Percentiles rank a stretch among this genome's conserved stretches.
Conservation (phyloP, 64 coral and sea anemone species). For the Orbicella faveolata region DNA sequence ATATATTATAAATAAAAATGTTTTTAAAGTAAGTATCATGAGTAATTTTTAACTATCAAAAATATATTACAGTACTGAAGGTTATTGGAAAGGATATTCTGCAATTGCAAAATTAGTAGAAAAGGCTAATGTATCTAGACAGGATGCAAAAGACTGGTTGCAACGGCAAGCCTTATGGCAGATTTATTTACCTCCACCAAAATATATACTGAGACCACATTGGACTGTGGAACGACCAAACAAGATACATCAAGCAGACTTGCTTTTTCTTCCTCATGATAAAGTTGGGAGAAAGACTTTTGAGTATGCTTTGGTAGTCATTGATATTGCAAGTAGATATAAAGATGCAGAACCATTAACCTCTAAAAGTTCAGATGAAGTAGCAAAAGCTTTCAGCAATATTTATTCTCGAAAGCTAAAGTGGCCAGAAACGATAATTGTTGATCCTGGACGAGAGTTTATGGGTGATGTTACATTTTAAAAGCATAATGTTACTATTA, state of each 20-base stretch:
- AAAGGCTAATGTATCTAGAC: conserved; percentile 20
- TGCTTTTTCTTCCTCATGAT: conserved; percentile 60
- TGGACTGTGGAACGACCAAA: conserved; percentile 47
- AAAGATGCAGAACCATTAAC: conserved; percentile 23
- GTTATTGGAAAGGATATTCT: no score
- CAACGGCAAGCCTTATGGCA: neutral
- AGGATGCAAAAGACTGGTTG: conserved; percentile 42
- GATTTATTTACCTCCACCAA: conserved; percentile 50
- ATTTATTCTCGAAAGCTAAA: no score
- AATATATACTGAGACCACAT: conserved; percentile 56
- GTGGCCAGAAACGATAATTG: no score
- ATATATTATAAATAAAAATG: no score
- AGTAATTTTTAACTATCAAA: neutral
- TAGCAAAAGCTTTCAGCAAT: no score
- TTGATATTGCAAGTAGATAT: conserved; percentile 61
- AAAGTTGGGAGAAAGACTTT: conserved; percentile 58
- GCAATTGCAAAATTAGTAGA: conserved; percentile 40
- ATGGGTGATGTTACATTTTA: conserved; percentile 55
- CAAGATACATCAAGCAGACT: conserved; percentile 56
- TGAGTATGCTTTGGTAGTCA: conserved; percentile 51
- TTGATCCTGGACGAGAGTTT: conserved; percentile 22
- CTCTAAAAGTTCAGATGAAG: no score
- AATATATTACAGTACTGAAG: conserved; percentile 40
- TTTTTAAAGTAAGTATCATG: neutral
- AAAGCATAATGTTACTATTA: neutral